Conservation (phyloP, 2,113 vertebrate species). For the Illadopsis cleaveri region DNA sequence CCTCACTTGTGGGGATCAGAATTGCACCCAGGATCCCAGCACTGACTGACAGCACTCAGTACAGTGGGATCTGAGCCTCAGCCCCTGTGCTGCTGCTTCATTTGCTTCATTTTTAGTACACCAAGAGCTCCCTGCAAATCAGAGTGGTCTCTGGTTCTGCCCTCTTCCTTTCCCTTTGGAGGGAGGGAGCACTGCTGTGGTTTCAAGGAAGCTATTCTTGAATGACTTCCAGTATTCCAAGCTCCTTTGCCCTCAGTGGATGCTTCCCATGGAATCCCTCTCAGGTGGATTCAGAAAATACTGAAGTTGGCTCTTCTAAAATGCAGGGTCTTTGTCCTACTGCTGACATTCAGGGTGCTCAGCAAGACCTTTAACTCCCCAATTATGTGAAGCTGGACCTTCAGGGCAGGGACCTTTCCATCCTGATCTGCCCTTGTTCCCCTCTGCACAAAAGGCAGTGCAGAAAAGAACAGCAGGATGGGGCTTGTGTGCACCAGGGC, state of each 20-base stretch:
- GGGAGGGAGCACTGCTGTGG: background rate
- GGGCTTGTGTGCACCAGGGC: too few relatives aligned
- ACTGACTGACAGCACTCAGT: background rate
- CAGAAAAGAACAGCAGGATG: accelerated
- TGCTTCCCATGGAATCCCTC: background rate
- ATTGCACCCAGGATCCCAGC: background rate
- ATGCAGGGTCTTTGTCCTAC: background rate
- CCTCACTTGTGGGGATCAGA: background rate
- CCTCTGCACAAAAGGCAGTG: background rate
- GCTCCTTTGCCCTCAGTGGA: background rate
- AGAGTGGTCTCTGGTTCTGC: background rate
- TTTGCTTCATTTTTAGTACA: background rate
- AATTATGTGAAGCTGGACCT: background rate
- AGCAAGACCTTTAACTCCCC: background rate
- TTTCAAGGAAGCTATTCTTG: background rate
- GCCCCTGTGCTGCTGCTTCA: background rate
- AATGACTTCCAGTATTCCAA: background rate
- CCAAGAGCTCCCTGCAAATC: background rate
- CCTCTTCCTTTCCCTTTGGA: background rate
- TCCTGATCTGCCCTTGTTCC: background rate
- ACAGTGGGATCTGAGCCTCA: background rate
- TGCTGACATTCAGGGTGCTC: background rate
- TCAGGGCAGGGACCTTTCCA: background rate
- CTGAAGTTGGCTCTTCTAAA: background rate
- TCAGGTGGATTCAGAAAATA: background rate